Conservation (phyloP, 2,113 vertebrate genomes). For the Leptodactylus fuscus region DNA sequence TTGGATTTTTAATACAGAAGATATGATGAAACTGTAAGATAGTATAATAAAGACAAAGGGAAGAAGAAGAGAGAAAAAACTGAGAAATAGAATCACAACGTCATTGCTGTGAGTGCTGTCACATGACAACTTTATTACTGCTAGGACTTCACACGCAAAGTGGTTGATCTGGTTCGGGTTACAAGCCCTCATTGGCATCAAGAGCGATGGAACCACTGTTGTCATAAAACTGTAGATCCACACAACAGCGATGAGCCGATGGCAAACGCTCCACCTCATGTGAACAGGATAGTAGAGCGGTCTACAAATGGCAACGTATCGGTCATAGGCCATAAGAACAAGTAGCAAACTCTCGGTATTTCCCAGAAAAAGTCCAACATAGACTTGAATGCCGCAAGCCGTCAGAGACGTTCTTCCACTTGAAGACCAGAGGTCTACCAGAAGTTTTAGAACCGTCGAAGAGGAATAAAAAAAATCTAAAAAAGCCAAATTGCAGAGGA, state of each 20-base stretch:
- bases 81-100: not conserved
- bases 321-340: constrained; percentile 63
- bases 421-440: not conserved
- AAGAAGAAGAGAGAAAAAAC: not conserved
- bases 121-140: constrained; percentile 22
- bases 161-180: constrained; percentile 20
- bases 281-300: not conserved
- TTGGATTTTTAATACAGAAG: constrained; percentile 5
- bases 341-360: constrained; percentile 24
- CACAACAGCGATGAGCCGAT: constrained; percentile 37
- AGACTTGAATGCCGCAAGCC: not conserved
- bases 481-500: constrained; percentile 10
- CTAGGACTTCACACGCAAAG: constrained; percentile 10
- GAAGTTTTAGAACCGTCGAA: not conserved
- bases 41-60: constrained; percentile 15
- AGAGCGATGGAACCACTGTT: not conserved
- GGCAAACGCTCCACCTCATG: constrained; percentile 21
- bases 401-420: not conserved
- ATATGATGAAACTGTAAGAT: constrained; percentile 32
- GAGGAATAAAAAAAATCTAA: constrained; percentile 31
- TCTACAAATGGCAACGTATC: not conserved
- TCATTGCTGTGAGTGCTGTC: not conserved
- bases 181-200: not conserved
- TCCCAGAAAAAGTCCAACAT: not conserved
- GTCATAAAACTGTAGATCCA: not conserved